A percentile compares a stretch with the other conserved stretches of the same genome.
These are phyloP conservation scores for Macrotrachela quadricornifera DNA, from an alignment of 1,140 invertebrate species.

Conservation along the genomic window DNA sequence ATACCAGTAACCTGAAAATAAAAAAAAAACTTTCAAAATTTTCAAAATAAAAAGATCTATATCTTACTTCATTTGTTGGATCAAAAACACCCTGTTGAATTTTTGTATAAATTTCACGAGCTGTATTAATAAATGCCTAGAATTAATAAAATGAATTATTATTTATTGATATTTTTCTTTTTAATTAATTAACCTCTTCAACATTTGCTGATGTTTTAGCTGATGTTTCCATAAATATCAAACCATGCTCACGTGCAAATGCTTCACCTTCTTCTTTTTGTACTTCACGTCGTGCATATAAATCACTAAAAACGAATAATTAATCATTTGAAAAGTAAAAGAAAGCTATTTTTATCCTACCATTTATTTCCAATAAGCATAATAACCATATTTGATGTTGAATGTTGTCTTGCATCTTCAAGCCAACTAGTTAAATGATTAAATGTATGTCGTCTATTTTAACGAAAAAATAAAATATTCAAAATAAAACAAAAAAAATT, in stretches of 20 bases:
- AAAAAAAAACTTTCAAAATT: not conserved
- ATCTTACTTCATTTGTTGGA: constrained; percentile 87
- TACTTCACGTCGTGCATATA: constrained; percentile 88
- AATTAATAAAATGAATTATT: no score
- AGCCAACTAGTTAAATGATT: constrained; percentile 98
- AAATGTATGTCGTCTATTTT: constrained; percentile 68
- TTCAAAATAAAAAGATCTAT: not conserved
- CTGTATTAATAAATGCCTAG: constrained; percentile 89
- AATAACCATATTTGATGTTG: constrained; percentile 95
- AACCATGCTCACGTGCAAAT: constrained; percentile 89
- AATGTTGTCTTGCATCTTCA: constrained; percentile 96
- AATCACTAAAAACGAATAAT: constrained; percentile 44
- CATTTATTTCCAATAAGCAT: constrained; percentile 50
- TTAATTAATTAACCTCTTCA: constrained; percentile 43
- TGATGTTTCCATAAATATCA: constrained; percentile 99
- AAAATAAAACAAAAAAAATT: no score
- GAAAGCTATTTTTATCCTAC: constrained; percentile 30
- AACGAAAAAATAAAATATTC: no score
- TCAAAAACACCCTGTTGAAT: constrained; percentile 99
- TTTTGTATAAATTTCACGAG: constrained; percentile 98
- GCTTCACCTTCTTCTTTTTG: constrained; percentile 96
- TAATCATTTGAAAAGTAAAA: not conserved
- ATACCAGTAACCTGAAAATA: constrained; percentile 8
- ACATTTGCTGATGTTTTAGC: constrained; percentile 98
- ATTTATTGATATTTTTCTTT: no score